Evolutionary conservation across 2,113 vertebrate species (phyloP).

Genomic region (Ciconia stormi): DNA sequence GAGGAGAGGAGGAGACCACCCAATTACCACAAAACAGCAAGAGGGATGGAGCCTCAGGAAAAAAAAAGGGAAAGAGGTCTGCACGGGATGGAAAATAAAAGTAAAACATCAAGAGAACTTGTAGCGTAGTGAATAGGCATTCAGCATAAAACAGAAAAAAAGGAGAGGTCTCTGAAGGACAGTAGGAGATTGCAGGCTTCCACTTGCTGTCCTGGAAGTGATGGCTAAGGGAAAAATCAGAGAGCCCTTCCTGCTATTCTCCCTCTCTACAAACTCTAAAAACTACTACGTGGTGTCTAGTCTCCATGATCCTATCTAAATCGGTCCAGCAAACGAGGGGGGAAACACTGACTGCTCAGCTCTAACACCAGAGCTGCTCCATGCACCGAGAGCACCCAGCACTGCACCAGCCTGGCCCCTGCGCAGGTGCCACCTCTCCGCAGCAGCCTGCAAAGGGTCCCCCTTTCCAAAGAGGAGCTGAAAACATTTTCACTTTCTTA

Average conservation of each 20-base stretch:
- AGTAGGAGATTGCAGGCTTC: neutral
- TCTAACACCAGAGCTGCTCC: neutral
- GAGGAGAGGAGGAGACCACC: neutral
- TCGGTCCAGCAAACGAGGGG: neutral
- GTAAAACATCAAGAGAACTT: neutral
- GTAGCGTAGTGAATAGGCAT: neutral
- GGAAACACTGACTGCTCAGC: neutral
- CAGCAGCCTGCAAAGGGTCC: neutral
- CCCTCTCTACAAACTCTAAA: neutral
- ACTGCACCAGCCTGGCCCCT: fast-evolving
- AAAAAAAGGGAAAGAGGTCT: neutral
- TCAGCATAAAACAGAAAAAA: neutral
- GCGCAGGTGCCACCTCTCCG: neutral
- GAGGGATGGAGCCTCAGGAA: neutral
- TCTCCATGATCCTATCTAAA: neutral
- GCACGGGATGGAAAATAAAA: neutral
- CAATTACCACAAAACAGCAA: neutral
- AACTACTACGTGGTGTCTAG: neutral
- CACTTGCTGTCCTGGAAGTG: neutral
- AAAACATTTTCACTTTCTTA: neutral
- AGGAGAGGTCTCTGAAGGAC: constrained; percentile 4
- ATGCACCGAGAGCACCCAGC: fast-evolving
- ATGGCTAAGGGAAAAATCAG: constrained; percentile 29
- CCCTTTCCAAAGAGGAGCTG: neutral
- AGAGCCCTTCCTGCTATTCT: constrained; percentile 6